Evolutionary conservation across 2,797 vertebrate genomes (phyloP).

Genomic region (Phataginus tetradactyla): DNA sequence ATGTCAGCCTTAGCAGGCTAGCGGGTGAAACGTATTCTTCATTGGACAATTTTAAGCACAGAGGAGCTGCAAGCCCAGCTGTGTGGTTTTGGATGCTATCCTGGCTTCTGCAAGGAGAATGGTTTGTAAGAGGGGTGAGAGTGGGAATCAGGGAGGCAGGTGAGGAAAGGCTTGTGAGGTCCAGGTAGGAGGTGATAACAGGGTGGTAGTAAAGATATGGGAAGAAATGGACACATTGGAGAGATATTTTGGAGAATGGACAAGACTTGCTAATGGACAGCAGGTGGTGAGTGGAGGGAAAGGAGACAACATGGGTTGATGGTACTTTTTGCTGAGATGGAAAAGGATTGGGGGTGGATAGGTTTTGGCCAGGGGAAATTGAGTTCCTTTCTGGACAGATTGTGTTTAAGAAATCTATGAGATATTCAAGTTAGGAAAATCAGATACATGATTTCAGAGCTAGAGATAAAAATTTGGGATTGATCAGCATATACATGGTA

Average conservation of each 20-base stretch:
- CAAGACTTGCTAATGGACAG: not conserved
- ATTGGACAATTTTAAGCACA: not conserved
- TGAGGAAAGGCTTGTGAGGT: not conserved
- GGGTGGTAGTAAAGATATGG: rapidly evolving
- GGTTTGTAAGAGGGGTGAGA: not conserved
- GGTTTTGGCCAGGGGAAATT: not conserved
- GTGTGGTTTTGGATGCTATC: not conserved
- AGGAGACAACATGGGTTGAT: not conserved
- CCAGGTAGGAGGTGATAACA: not conserved
- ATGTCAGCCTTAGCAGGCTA: not conserved
- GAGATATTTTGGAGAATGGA: not conserved
- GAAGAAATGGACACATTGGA: not conserved
- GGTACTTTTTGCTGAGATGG: not conserved
- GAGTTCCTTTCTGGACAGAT: not conserved
- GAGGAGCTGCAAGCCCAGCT: not conserved
- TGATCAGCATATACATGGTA: not conserved
- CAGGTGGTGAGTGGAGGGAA: not conserved
- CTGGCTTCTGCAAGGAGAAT: not conserved
- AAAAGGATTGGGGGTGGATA: not conserved
- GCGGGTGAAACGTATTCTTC: not conserved
- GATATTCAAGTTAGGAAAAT: not conserved
- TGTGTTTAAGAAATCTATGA: not conserved
- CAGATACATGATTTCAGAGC: not conserved
- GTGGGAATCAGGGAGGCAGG: not conserved
- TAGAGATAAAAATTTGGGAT: not conserved